These are phyloP conservation scores for Tichodroma muraria DNA, from an alignment of 2,113 vertebrate species.

Conservation along the genomic window DNA sequence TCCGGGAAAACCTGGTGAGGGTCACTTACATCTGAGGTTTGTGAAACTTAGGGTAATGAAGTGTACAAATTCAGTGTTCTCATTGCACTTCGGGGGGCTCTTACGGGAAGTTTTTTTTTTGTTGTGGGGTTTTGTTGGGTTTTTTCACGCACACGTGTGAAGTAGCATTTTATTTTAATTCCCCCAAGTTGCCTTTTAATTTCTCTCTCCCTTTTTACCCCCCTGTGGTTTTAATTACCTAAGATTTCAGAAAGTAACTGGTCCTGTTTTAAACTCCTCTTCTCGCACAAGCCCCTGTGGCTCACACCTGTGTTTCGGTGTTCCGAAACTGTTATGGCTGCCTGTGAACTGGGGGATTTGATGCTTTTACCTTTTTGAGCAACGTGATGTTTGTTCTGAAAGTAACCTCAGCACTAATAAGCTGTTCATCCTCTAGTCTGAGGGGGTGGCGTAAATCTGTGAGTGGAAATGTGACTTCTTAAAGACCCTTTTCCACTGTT, in stretches of 20 bases:
- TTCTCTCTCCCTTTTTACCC: neutral
- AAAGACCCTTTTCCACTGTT: neutral
- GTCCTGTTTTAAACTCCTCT: neutral
- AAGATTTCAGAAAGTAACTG: neutral
- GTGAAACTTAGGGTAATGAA: neutral
- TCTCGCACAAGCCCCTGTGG: neutral
- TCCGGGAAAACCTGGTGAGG: neutral
- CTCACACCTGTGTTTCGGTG: neutral
- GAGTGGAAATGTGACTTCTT: neutral
- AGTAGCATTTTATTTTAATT: neutral
- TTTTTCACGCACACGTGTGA: neutral
- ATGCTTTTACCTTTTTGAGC: neutral
- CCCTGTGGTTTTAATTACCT: neutral
- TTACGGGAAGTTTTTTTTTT: neutral
- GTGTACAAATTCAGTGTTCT: neutral
- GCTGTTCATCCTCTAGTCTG: neutral
- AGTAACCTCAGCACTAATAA: neutral
- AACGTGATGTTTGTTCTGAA: neutral
- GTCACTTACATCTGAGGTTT: neutral
- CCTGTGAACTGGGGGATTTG: neutral
- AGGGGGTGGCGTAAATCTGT: accelerated
- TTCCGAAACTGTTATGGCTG: neutral
- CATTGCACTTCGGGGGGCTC: neutral
- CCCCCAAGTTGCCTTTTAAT: neutral
- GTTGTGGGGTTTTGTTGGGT: neutral